These are phyloP conservation scores for Gnathonemus echidnorhynchus DNA, from an alignment of 2,113 vertebrate genomes.

Conservation along the genomic window DNA sequence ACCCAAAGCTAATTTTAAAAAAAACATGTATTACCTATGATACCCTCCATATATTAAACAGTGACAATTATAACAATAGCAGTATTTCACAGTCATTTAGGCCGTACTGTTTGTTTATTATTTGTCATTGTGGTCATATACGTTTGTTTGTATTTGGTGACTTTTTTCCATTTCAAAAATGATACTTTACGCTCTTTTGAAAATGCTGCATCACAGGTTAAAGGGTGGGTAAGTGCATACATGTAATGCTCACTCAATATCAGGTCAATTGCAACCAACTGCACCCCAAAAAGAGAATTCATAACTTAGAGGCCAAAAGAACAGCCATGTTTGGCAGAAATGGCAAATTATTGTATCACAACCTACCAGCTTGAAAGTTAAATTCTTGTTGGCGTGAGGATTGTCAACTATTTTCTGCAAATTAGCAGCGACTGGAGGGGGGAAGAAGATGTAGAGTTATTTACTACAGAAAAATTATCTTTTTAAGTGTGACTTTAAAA, in stretches of 20 bases:
- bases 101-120: not conserved
- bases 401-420: conserved; percentile 98
- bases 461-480: not conserved
- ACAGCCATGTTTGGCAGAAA: not conserved
- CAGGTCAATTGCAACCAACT: not conserved
- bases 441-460: conserved; percentile 23
- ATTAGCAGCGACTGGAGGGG: conserved; percentile 92
- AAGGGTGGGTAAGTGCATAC: not conserved
- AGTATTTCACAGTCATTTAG: not conserved
- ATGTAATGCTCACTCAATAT: not conserved
- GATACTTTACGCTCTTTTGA: not conserved
- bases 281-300: not conserved
- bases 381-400: conserved; percentile 87
- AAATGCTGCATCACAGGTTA: not conserved
- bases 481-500: not conserved
- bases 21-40: not conserved
- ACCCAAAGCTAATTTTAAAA: not conserved
- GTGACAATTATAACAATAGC: not conserved
- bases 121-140: not conserved
- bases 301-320: not conserved
- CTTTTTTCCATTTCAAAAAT: not conserved
- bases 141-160: not conserved
- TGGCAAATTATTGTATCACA: not conserved
- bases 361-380: conserved; percentile 97
- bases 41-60: not conserved